These are phyloP conservation scores for Lasioglossum lativentre DNA, from an alignment of 2,888 invertebrate species.

Conservation along the genomic window DNA sequence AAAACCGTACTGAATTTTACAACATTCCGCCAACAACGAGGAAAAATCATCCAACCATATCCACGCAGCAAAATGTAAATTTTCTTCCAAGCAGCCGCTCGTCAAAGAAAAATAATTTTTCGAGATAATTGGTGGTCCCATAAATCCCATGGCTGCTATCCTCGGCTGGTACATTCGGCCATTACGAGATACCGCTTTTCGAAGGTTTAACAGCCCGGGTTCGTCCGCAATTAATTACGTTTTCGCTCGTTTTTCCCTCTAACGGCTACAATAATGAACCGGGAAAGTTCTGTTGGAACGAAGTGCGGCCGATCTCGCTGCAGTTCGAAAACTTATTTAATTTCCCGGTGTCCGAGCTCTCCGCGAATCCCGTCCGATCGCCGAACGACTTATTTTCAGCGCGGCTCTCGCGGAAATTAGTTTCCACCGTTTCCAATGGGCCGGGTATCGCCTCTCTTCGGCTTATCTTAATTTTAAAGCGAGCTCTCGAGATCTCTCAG, in stretches of 20 bases:
- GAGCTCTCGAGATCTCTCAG: background rate
- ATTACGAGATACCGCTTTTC: background rate
- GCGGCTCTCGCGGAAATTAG: constrained; percentile 1
- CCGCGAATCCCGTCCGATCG: background rate
- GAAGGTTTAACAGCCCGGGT: background rate
- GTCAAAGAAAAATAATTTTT: background rate
- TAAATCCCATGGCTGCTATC: background rate
- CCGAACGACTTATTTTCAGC: constrained; percentile 1
- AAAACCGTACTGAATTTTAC: no score
- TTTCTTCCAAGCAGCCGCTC: background rate
- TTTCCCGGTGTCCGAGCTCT: background rate
- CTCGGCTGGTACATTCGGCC: background rate
- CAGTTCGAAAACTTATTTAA: constrained; percentile 13
- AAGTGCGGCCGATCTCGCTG: background rate
- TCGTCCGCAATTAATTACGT: constrained; percentile 4
- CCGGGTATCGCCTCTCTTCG: background rate
- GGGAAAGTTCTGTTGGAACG: background rate
- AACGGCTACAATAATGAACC: background rate
- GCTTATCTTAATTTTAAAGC: constrained; percentile 7
- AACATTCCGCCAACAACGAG: no score
- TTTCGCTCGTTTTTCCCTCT: background rate
- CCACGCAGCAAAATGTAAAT: background rate
- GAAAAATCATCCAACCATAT: no score
- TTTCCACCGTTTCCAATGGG: background rate
- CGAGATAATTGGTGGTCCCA: background rate